Evolutionary conservation across 2,888 invertebrate species (phyloP), one percentile per base, ranked within the genome.

Genomic region (Hedya salicella): DNA sequence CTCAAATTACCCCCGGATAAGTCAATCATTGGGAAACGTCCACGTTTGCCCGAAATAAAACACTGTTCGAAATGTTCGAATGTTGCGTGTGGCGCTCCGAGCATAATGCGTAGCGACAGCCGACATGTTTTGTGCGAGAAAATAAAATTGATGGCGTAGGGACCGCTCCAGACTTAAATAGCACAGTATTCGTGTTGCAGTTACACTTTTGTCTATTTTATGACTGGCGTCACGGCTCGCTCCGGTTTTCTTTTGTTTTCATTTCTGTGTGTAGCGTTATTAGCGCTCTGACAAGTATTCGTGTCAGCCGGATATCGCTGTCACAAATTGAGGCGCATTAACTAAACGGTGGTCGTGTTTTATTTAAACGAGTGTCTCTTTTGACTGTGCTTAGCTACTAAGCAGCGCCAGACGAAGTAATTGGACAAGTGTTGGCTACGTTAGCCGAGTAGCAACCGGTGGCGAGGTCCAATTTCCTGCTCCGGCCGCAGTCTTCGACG

Each of bases 1-100:
- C 91, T 92, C 91, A 85, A 84, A 90, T 92, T 92, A 91, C 92
- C 79, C 86, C 91, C 89, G 92, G 92, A 92, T 91, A 92, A 92
- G 91, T 92, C 92, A 92, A 92, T 92, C 92, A 92, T 88, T 91
- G 81, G 48, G 85, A 87, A 85, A 87, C 90, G 86, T 89, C 88
- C 88, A 87, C 85, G 84, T 88, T 89, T 83, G 80, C 86, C 87
- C 79, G 83, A 91, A 92, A 91, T 91, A 92, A 91, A 91, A 91
- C 88, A 78, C 79, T 82, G 80, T 86, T 83, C 82, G 79, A 88
- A 78, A 79, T 82, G 80, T 86, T 83, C 82, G 79, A 88, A 90
- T 86, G 89, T 87, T 87, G 89, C 89, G 90, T 90, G 91, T 87
- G 89, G 88, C 86, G 86, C 86, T 79, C 85, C 76, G 80, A 77